phyloP scores from a whole-genome alignment of 2,113 vertebrate species.

The Xiphophorus hellerii region DNA sequence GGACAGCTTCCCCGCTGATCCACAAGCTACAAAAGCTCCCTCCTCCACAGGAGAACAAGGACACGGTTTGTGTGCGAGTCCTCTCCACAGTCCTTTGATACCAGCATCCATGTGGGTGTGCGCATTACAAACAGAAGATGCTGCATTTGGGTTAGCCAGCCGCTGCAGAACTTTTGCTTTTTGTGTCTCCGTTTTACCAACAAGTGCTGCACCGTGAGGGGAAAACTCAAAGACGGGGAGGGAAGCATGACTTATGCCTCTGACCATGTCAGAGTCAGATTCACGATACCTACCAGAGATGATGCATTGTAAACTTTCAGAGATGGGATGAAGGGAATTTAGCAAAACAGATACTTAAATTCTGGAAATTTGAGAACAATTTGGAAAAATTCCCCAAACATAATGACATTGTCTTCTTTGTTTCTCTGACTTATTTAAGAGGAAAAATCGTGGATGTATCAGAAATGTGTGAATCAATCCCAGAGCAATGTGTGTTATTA shows the following conservation, averaged over 20 bases:
- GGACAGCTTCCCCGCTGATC: constrained; percentile 24
- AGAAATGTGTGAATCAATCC: too few relatives aligned
- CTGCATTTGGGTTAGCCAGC: neutral
- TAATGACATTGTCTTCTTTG: neutral
- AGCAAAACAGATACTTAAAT: neutral
- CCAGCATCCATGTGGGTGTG: constrained; percentile 7
- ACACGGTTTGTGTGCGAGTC: neutral
- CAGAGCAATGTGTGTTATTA: too few relatives aligned
- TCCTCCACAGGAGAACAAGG: constrained; percentile 24
- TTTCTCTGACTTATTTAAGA: too few relatives aligned
- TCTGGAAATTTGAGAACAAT: neutral
- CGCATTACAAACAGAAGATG: constrained; percentile 10
- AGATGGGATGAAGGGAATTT: neutral
- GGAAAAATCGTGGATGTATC: too few relatives aligned
- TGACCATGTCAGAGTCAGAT: too few relatives aligned
- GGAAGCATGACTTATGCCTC: neutral
- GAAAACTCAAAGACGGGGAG: neutral
- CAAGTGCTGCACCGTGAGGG: neutral
- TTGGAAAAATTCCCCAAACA: neutral
- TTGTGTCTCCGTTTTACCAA: neutral
- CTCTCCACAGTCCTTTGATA: constrained; percentile 16
- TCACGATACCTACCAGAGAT: neutral
- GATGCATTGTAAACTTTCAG: neutral
- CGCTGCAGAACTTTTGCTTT: neutral
- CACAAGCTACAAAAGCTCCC: constrained; percentile 10